These are phyloP conservation scores for Lasioglossum malachurum DNA, from an alignment of 2,888 invertebrate genomes.

Conservation along the genomic window DNA sequence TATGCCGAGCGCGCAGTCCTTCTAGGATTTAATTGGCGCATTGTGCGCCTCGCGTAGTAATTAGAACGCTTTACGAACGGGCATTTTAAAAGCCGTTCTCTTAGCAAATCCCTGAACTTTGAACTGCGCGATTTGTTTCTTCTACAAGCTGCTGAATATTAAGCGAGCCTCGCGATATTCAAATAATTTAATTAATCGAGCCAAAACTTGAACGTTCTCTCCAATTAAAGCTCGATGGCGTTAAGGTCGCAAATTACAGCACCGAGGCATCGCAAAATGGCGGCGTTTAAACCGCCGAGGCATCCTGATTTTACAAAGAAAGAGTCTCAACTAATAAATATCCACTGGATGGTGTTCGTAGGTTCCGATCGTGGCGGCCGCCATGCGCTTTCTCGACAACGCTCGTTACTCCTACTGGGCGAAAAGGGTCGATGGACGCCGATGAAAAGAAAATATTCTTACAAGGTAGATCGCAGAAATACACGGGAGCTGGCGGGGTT, in stretches of 20 bases:
- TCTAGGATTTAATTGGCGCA: not conserved
- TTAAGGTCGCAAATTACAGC: not conserved
- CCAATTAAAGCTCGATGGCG: not conserved
- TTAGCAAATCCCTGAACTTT: not conserved
- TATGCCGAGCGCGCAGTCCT: not conserved
- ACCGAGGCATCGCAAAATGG: not conserved
- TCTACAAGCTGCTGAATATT: not conserved
- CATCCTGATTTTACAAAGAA: not conserved
- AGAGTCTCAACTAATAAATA: not conserved
- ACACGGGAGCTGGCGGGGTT: not conserved
- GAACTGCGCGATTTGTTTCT: not conserved
- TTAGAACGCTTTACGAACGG: not conserved
- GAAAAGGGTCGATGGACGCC: not conserved
- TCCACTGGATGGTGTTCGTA: not conserved
- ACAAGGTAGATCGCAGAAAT: conserved; percentile 11
- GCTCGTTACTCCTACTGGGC: not conserved
- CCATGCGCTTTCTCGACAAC: not conserved
- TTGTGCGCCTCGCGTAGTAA: not conserved
- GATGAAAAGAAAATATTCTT: conserved; percentile 14
- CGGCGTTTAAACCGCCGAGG: not conserved
- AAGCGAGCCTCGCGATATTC: not conserved
- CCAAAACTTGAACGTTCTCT: not conserved
- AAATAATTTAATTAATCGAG: not conserved
- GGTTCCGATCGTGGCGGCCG: not conserved
- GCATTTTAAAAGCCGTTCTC: not conserved